phyloP scores from a whole-genome alignment of 2,113 vertebrate species.

The Microcebus jonahi region DNA sequence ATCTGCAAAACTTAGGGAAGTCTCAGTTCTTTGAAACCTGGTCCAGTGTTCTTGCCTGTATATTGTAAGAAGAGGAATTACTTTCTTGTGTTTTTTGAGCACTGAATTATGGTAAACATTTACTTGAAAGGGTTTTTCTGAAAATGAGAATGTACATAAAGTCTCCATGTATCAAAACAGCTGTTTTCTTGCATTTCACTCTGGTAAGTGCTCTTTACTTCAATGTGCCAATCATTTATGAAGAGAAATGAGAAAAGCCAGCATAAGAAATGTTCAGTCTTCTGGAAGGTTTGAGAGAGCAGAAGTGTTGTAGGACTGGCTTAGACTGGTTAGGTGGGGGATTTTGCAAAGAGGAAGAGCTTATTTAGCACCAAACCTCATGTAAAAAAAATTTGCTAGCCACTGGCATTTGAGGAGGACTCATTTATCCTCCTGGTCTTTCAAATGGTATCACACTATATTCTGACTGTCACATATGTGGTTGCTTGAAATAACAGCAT shows the following conservation, averaged over 20 bases:
- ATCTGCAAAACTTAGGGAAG: not conserved
- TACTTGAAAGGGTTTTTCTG: constrained; percentile 44
- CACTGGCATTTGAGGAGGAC: not conserved
- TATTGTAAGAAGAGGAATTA: not conserved
- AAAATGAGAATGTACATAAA: constrained; percentile 1
- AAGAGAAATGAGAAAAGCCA: not conserved
- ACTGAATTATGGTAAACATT: not conserved
- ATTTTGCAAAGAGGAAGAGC: not conserved
- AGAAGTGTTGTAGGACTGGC: not conserved
- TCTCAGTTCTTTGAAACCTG: not conserved
- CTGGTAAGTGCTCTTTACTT: constrained; percentile 12
- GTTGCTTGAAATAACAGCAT: constrained; percentile 5
- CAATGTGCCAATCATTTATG: not conserved
- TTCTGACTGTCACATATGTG: constrained; percentile 44
- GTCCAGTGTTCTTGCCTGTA: not conserved
- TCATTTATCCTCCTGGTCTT: constrained; percentile 23
- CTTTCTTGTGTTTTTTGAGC: not conserved
- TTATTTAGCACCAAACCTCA: not conserved
- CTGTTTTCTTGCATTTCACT: constrained; percentile 33
- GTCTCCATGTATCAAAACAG: constrained; percentile 16
- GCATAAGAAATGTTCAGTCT: not conserved
- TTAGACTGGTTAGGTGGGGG: not conserved
- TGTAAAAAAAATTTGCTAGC: not conserved
- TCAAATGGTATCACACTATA: not conserved
- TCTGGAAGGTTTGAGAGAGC: not conserved